Conservation (phyloP, 2,113 vertebrate genomes). For the Erpornis zantholeuca region DNA sequence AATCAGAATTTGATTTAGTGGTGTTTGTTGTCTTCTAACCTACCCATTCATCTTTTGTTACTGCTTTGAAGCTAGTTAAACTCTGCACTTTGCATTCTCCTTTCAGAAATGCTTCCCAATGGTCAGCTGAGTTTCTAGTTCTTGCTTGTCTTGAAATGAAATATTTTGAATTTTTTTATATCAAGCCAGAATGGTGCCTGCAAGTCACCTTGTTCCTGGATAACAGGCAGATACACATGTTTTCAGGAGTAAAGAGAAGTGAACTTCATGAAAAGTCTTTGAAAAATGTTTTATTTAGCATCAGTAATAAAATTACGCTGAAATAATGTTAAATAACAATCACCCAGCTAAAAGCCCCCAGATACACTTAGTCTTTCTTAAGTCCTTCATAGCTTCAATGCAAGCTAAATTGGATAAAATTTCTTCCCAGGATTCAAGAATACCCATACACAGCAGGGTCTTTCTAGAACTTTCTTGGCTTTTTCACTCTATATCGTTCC, state of each 20-base stretch:
- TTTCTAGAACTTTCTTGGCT: neutral
- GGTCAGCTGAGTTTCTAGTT: neutral
- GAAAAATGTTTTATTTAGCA: neutral
- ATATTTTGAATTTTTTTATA: accelerated
- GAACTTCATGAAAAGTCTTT: neutral
- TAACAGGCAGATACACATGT: neutral
- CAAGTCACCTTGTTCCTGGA: neutral
- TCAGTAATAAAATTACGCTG: neutral
- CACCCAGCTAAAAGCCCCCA: neutral
- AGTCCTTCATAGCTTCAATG: neutral
- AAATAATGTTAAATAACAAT: neutral
- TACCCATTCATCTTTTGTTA: neutral
- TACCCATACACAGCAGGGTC: neutral
- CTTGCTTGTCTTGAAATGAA: neutral
- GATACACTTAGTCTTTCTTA: neutral
- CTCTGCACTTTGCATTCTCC: neutral
- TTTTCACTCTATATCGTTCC: neutral
- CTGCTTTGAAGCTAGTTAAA: neutral
- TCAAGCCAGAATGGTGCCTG: neutral
- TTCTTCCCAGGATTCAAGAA: neutral
- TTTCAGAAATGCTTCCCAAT: neutral
- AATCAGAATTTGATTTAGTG: neutral
- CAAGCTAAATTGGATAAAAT: neutral
- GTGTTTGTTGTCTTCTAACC: neutral
- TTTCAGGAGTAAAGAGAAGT: neutral